Base-by-base conservation (phyloP, 1,140 invertebrate genomes). In the Drosophila murphyi region DNA sequence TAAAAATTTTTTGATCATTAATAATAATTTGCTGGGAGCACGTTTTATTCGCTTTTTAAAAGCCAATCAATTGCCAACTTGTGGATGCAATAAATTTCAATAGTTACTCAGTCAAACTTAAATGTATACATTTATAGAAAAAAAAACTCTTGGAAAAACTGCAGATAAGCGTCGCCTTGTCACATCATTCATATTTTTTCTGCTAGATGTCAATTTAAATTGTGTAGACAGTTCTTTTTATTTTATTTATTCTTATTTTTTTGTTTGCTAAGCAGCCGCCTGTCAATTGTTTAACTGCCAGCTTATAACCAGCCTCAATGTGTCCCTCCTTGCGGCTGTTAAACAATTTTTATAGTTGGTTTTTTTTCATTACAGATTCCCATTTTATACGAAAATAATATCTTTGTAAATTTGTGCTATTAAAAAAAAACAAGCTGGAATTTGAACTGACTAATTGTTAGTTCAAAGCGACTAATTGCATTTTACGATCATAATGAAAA, bases 1-100 rank as follows among this genome's bases (percentile, higher is more conserved):
- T 31, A 56, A 20, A 31, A 69, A 10, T 51, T 71, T 65, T 72
- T 67, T 55, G 69, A 51, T 56, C 59, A 77, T 86, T 78, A 78
- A 79, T 86, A 76, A 72, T 68, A 69, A 69, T 64, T 68, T 64
- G 75, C 52, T 85, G 60, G 55, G 75, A 80, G 77, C 78, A 83
- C 63, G 65, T 80, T 76, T 78, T 64, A 65, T 72, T 70, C 54
- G 52, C 57, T 71, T 59, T 72, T 87, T 83, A 83, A 80, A 74
- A 87, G 85, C 80, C 83, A 87, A 87, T 87, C 83, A 88, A 87
- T 86, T 81, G 81, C 55, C 65, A 63, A 72, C 50, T 70, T 57
- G 70, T 57, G 69, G 43, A 70, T 74, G 83, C 65, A 73, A 87
- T 87, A 88, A 87, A 87, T 87, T 83, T 87, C 83, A 87, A 82